These are phyloP conservation scores for Apodemus speciosus DNA, from an alignment of 2,113 vertebrate genomes.

Conservation along the genomic window DNA sequence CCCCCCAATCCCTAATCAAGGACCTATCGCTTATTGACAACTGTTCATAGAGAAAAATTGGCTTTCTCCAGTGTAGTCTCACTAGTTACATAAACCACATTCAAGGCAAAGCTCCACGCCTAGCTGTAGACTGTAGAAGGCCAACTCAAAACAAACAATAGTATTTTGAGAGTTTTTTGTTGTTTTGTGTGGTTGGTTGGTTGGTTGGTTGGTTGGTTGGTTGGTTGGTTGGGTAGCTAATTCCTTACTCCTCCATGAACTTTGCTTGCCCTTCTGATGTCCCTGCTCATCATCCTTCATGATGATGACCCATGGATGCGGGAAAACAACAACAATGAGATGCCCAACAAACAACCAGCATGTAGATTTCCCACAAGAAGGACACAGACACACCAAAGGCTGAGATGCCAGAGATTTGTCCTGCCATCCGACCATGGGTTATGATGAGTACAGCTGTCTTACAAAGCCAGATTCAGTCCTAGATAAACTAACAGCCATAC, in stretches of 20 bases:
- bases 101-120: too few species aligned
- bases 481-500: background rate
- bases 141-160: too few species aligned
- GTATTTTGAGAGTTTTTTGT: too few species aligned
- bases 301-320: background rate
- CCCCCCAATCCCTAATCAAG: too few species aligned
- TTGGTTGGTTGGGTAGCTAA: too few species aligned
- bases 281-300: background rate
- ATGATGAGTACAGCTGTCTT: background rate
- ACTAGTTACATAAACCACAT: too few species aligned
- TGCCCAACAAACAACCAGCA: background rate
- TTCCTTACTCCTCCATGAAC: background rate
- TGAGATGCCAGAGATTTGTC: background rate
- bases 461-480: background rate
- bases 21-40: too few species aligned
- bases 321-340: background rate
- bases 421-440: background rate
- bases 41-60: too few species aligned
- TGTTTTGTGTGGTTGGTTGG: too few species aligned
- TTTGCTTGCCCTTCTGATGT: background rate
- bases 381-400: background rate
- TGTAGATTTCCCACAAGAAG: background rate
- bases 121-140: too few species aligned
- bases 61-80: too few species aligned
- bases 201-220: too few species aligned